Conservation (phyloP, 2,888 invertebrate species). For the Stenodema calcarata region DNA sequence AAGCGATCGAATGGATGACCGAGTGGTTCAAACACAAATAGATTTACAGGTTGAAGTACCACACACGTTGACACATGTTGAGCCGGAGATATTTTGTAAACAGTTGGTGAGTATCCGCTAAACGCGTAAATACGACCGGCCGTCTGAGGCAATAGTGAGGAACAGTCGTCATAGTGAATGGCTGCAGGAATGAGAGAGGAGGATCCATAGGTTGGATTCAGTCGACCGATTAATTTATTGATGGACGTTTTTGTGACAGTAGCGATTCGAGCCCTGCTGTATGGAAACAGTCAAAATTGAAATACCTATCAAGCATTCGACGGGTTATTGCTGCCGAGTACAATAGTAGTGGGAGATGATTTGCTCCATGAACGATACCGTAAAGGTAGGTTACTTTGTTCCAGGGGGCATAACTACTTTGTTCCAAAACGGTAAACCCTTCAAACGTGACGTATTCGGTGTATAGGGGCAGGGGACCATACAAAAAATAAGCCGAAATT, state of each 20-base stretch:
- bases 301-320: not conserved
- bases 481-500: too few species aligned
- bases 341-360: too few species aligned
- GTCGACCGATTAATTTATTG: not conserved
- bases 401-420: too few species aligned
- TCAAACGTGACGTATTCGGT: too few species aligned
- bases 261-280: not conserved
- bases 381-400: too few species aligned
- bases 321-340: too few species aligned
- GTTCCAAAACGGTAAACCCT: too few species aligned
- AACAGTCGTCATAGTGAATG: not conserved
- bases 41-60: not conserved
- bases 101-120: constrained; percentile 1
- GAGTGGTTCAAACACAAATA: constrained; percentile 7
- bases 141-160: not conserved
- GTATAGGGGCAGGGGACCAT: too few species aligned
- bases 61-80: constrained; percentile 13
- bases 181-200: not conserved
- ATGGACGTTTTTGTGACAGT: not conserved
- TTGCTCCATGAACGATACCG: too few species aligned
- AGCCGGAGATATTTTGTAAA: not conserved
- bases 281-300: not conserved
- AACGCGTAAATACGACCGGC: not conserved
- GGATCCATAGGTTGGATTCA: not conserved
- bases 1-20: not conserved